Evolutionary conservation across 2,113 vertebrate genomes (phyloP).

Genomic region (Holacanthus passer): DNA sequence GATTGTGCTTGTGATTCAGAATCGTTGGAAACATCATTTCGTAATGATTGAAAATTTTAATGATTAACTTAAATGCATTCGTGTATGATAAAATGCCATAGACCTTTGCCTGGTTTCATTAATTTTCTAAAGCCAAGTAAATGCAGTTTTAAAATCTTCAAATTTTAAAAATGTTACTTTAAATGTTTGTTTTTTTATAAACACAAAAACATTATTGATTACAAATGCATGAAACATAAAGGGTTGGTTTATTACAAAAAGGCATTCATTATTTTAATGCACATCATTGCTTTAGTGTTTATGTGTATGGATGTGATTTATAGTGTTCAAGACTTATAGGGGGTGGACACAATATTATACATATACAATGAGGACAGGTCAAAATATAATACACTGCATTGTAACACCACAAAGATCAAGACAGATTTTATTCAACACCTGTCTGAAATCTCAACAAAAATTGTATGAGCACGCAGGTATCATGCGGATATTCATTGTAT

Average conservation of each 20-base stretch:
- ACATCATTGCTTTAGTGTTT: conserved; percentile 1
- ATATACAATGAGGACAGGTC: conserved; percentile 2
- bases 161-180: not conserved
- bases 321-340: conserved; percentile 1
- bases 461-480: not conserved
- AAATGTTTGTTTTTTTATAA: not conserved
- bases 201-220: not conserved
- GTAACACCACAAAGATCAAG: conserved; percentile 15
- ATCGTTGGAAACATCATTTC: not conserved
- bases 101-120: not conserved
- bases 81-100: conserved; percentile 4
- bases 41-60: not conserved
- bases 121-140: conserved; percentile 2
- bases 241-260: conserved; percentile 4
- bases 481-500: not conserved
- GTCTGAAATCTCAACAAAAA: conserved; percentile 6
- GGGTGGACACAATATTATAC: conserved; percentile 13
- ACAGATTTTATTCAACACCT: conserved; percentile 9
- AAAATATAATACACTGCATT: conserved; percentile 31
- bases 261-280: not conserved
- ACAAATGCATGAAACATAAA: conserved; percentile 7
- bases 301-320: conserved; percentile 29
- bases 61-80: not conserved
- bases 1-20: conserved; percentile 18
- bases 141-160: not conserved